Conservation (phyloP, 2,113 vertebrate species). For the Pangasianodon gigas region DNA sequence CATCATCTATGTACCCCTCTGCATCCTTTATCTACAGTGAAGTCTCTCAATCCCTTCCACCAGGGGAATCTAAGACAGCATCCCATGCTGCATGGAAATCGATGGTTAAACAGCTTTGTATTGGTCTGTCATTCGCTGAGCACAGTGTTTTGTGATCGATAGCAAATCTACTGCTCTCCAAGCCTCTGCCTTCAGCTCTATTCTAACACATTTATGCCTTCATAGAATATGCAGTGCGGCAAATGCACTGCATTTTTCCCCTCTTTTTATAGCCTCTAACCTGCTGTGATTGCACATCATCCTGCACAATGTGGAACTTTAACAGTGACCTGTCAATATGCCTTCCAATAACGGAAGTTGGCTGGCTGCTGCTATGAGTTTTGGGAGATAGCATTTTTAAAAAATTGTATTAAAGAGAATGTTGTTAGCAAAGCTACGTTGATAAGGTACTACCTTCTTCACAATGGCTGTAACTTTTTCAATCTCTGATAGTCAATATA, state of each 20-base stretch:
- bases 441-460: background rate
- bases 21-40: constrained; percentile 28
- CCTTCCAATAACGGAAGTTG: background rate
- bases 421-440: background rate
- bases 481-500: background rate
- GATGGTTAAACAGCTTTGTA: constrained; percentile 40
- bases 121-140: constrained; percentile 23
- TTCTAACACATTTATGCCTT: constrained; percentile 18
- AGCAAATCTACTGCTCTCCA: constrained; percentile 40
- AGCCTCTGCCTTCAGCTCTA: constrained; percentile 36
- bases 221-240: constrained; percentile 17
- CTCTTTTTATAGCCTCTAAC: background rate
- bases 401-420: background rate
- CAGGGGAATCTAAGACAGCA: background rate
- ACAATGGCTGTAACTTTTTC: background rate
- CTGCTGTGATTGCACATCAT: constrained; percentile 13
- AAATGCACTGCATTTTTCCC: constrained; percentile 8
- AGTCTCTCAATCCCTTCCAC: constrained; percentile 32
- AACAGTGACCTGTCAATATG: background rate
- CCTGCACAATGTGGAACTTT: background rate
- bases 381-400: background rate
- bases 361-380: background rate
- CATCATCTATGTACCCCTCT: constrained; percentile 28
- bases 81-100: constrained; percentile 42
- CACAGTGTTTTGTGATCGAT: constrained; percentile 42